These are phyloP conservation scores for Alcis repandata DNA, from an alignment of 2,888 invertebrate genomes.

Conservation along the genomic window DNA sequence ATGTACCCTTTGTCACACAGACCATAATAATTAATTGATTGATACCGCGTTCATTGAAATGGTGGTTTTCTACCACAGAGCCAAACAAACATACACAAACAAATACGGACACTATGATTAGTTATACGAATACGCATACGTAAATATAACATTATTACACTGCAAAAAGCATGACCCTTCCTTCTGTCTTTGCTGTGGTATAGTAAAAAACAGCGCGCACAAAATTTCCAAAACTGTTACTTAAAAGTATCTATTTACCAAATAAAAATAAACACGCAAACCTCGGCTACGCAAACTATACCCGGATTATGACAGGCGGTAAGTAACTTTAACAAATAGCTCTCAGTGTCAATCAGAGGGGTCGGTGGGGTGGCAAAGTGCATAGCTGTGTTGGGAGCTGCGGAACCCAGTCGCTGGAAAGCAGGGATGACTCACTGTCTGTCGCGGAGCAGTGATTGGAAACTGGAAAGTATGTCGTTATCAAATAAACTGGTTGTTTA, in stretches of 20 bases:
- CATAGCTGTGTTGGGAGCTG: conserved; percentile 66
- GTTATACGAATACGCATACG: too few relatives aligned
- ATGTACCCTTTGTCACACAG: too few relatives aligned
- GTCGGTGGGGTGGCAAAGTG: conserved; percentile 62
- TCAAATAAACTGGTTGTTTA: neutral
- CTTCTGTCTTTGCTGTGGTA: too few relatives aligned
- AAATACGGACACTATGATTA: too few relatives aligned
- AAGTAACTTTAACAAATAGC: conserved; percentile 42
- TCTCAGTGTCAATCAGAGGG: conserved; percentile 57
- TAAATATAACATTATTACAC: too few relatives aligned
- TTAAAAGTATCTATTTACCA: conserved; percentile 3
- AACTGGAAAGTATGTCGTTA: neutral
- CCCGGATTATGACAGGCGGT: conserved; percentile 26
- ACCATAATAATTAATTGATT: too few relatives aligned
- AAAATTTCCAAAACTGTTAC: neutral
- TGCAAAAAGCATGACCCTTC: too few relatives aligned
- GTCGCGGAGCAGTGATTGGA: neutral
- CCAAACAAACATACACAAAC: too few relatives aligned
- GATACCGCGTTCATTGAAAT: too few relatives aligned
- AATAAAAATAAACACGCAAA: conserved; percentile 17
- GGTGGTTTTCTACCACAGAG: too few relatives aligned
- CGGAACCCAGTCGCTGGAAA: conserved; percentile 29
- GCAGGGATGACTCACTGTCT: conserved; percentile 23
- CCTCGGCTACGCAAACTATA: too few relatives aligned
- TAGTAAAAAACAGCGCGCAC: neutral